Evolutionary conservation across 2,888 invertebrate species (phyloP).

Genomic region (Acanthacorydalis orientalis): DNA sequence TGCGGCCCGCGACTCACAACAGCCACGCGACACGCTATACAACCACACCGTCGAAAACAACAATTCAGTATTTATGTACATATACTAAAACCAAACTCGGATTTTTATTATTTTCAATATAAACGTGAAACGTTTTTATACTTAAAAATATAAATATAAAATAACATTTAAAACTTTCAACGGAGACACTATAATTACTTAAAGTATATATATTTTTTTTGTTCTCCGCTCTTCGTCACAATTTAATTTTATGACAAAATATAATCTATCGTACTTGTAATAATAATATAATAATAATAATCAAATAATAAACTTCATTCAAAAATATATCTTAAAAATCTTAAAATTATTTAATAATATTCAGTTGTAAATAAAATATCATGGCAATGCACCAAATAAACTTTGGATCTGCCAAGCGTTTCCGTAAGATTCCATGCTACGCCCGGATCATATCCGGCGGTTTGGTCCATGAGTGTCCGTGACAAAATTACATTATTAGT

Average conservation of each 20-base stretch:
- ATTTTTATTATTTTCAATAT: neutral
- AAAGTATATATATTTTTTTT: conserved; percentile 11
- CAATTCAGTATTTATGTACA: neutral
- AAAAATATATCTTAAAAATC: conserved; percentile 11
- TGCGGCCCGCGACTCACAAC: neutral
- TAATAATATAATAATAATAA: conserved; percentile 2
- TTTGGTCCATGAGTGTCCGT: no score
- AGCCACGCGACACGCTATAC: neutral
- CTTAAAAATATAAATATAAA: neutral
- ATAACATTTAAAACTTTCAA: neutral
- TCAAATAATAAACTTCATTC: conserved; percentile 14
- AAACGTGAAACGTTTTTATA: neutral
- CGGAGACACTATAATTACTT: conserved; percentile 11
- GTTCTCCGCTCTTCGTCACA: conserved; percentile 10
- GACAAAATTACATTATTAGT: no score
- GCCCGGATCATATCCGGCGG: no score
- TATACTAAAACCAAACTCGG: neutral
- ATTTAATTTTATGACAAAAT: conserved; percentile 8
- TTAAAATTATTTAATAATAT: conserved; percentile 14
- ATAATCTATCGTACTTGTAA: no score
- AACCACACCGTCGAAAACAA: neutral
- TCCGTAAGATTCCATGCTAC: no score
- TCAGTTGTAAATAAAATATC: conserved; percentile 17
- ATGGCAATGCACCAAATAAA: conserved; percentile 21
- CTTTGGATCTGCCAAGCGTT: neutral